Conservation (phyloP, 2,113 vertebrate genomes). For the Lepisosteus oculatus region DNA sequence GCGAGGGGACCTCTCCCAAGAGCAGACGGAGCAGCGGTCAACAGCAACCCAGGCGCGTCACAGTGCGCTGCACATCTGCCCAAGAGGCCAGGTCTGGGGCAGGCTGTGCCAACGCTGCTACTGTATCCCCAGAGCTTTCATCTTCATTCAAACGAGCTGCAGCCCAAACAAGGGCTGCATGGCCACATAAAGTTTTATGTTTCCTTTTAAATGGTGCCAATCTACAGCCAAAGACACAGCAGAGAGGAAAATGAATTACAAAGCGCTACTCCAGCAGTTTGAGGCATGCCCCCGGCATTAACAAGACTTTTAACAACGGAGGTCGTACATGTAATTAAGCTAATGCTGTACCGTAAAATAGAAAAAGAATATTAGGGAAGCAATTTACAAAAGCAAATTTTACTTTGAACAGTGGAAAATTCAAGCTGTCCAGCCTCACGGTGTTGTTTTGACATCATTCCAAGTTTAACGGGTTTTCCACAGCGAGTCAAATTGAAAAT, state of each 20-base stretch:
- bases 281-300: conserved; percentile 47
- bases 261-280: conserved; percentile 62
- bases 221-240: conserved; percentile 47
- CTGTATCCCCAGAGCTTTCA: background rate
- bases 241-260: conserved; percentile 53
- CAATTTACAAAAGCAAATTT: conserved; percentile 37
- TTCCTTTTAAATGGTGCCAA: conserved; percentile 48
- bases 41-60: too few relatives aligned
- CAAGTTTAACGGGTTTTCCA: conserved; percentile 73
- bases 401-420: conserved; percentile 70
- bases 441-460: conserved; percentile 72
- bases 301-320: conserved; percentile 61
- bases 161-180: conserved; percentile 8
- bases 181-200: conserved; percentile 40
- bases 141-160: conserved; percentile 25
- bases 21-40: too few relatives aligned
- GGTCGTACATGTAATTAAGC: conserved; percentile 68
- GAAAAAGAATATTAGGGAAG: conserved; percentile 58
- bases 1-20: too few relatives aligned
- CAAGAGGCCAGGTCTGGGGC: background rate
- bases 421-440: conserved; percentile 62
- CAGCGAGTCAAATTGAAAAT: conserved; percentile 58
- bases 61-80: too few relatives aligned
- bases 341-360: conserved; percentile 68
- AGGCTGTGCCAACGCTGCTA: conserved; percentile 12